phyloP scores from a whole-genome alignment of 2,797 vertebrate genomes.

The Enteromius mattozi region DNA sequence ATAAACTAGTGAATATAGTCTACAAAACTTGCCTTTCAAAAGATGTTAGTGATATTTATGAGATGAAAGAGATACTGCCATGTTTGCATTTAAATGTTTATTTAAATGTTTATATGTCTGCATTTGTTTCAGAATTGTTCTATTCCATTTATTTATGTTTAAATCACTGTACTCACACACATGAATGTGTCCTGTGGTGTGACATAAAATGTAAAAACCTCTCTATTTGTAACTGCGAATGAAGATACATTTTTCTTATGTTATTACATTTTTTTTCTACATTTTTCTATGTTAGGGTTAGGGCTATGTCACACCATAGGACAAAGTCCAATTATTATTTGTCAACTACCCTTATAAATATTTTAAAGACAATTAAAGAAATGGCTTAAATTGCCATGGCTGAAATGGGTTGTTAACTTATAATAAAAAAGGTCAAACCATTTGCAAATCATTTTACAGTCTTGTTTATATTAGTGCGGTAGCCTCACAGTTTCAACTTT shows the following conservation, averaged over 20 bases:
- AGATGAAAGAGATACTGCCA: not conserved
- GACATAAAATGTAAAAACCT: no score
- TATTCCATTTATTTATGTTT: not conserved
- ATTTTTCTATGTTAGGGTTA: no score
- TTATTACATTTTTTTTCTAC: no score
- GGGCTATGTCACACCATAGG: no score
- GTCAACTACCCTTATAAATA: no score
- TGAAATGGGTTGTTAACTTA: not conserved
- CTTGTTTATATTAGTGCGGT: not conserved
- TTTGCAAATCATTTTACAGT: constrained; percentile 6
- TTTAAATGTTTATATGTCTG: not conserved
- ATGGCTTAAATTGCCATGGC: not conserved
- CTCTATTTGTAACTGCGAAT: no score
- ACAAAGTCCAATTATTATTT: no score
- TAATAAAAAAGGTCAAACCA: not conserved
- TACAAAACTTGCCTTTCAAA: not conserved
- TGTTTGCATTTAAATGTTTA: not conserved
- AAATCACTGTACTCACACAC: not conserved
- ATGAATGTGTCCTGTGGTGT: no score
- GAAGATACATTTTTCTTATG: no score
- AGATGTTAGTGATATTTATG: not conserved
- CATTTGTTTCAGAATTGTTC: not conserved
- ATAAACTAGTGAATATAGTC: not conserved
- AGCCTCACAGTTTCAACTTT: constrained; percentile 24
- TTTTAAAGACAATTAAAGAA: not conserved